Base-by-base conservation (phyloP, 1,140 invertebrate genomes). In the Zaprionus camerounensis region DNA sequence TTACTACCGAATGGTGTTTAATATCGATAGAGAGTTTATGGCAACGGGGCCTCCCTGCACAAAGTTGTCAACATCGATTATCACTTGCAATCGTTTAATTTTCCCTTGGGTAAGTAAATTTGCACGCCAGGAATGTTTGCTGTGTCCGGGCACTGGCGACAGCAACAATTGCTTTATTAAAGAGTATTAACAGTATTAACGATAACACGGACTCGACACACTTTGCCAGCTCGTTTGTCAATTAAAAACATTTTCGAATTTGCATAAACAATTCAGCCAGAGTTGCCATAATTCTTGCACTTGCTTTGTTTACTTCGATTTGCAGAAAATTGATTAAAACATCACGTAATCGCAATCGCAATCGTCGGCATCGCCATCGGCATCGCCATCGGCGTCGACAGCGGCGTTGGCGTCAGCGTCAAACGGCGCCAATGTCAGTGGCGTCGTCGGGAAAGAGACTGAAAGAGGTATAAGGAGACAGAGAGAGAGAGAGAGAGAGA, bases 291-390 rank as follows among this genome's bases (percentile, higher is more conserved):
- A 70, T 83, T 86, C 82, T 63, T 77, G 69, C 84, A 86, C 83
- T 87, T 80, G 77, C 22, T 69, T 82, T 82, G 76, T 76, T 79
- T 85, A 82, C 78, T 78, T 76, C 28, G 55, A 70, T 71, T 81
- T 80, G 82, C 63, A 53, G 77, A 57, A 71, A 90, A 90, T 88
- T 88, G 85, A 88, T 88, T 88, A 88, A 88, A 88, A 85, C 71
- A 81, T 88, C 84, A 88, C 84, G 84, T 88, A 88, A 90, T 88
- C 81, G 78, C 59, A 67, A 77, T 83, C 73, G 36, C 38, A 73
- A 59, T 61, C 49, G 61, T 41, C 78, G 63, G 31, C 44, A 41
- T n/a, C 56, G 63, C 26, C 49, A 36, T 49, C n/a, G n/a, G n/a
- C n/a, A n/a, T n/a, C n/a, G n/a, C n/a, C 17, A 17, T 17, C 66